Base-by-base conservation (phyloP, 2,797 vertebrate species). In the Microchirus variegatus region DNA sequence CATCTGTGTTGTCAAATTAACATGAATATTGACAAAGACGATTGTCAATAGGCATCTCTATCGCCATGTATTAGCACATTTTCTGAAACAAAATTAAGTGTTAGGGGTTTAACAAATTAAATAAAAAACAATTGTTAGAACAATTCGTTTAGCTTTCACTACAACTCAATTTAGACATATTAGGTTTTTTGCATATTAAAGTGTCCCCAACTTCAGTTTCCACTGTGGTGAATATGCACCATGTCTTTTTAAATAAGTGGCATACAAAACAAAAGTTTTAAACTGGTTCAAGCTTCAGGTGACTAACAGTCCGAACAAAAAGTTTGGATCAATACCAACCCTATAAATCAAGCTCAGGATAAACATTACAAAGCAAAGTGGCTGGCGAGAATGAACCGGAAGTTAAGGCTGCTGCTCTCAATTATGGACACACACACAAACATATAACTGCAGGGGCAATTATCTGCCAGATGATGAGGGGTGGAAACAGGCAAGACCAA, bases 391-490 rank as follows among this genome's bases (percentile, higher is more conserved):
- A 43, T 31, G 49, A 69, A 80, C 66, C 79, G 77, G 86, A 84
- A 85, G 86, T 60, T 56, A 72, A 48, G 42, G 55, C 66, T 61
- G 70, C 88, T 89, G 89, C 75, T 87, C 86, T 72, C 69, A 85
- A 89, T 90, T 84, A 87, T 36, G 44, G 66, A 69, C 73, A 66
- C 56, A 63, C 56, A 60, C 59, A 63, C 48, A 61, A 47, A 62
- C 50, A 68, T 70, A 69, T 62, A 84, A 86, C 78, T 71, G 73
- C 78, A 63, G 82, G 72, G 68, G 79, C 80, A 87, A 90, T 92
- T 88, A 90, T 85, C 73, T 71, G 36, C 83, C 89, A 90, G 84
- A 90, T 81, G 83, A 87, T 76, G 66, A 69, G 67, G 75, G 75
- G 42, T 62, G 84, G 87, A 90, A 88, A 67, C 72, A 81, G 84